Conservation (phyloP, 2,888 invertebrate species). For the Zhuqinia jingwanae region DNA sequence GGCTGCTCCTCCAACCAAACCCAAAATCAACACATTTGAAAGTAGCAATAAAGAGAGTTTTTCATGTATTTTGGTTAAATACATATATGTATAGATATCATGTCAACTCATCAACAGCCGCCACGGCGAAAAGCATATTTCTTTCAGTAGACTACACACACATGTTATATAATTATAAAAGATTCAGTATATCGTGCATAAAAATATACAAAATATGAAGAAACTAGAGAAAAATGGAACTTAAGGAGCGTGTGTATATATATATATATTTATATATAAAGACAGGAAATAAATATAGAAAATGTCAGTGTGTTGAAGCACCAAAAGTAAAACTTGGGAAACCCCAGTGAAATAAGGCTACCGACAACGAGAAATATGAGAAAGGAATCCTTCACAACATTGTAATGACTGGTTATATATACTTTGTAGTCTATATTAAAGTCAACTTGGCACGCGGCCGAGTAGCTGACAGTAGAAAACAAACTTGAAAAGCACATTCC, state of each 20-base stretch:
- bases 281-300: conserved; percentile 28
- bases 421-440: conserved; percentile 13
- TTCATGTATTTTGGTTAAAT: conserved; percentile 43
- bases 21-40: not conserved
- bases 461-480: conserved; percentile 64
- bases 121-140: not conserved
- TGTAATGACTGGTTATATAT: conserved; percentile 11
- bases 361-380: conserved; percentile 22
- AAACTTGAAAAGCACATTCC: conserved; percentile 68
- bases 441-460: conserved; percentile 67
- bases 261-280: no score
- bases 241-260: not conserved
- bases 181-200: not conserved
- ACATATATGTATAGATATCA: no score
- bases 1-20: not conserved
- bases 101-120: conserved; percentile 33
- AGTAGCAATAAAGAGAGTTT: no score
- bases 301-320: conserved; percentile 20
- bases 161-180: not conserved
- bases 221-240: conserved; percentile 26
- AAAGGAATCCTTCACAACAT: not conserved
- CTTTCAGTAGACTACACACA: no score
- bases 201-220: not conserved
- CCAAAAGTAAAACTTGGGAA: conserved; percentile 39
- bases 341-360: conserved; percentile 44